Evolutionary conservation across 2,888 invertebrate genomes (phyloP).

Genomic region (Morpho deidamia): DNA sequence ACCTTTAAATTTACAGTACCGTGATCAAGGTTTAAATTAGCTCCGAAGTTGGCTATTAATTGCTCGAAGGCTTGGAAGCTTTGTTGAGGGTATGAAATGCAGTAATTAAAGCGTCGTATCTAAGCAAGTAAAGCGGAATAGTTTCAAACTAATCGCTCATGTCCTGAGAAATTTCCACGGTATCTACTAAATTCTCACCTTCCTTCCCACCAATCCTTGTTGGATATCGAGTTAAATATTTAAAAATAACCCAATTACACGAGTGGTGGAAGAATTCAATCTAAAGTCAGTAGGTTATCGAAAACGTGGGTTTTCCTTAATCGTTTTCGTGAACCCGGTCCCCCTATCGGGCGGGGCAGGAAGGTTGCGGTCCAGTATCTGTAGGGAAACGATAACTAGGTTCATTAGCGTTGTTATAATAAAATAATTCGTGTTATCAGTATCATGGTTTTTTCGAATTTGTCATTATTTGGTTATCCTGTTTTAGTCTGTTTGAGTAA

Average conservation of each 20-base stretch:
- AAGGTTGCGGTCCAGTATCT: slow-evolving; percentile 3
- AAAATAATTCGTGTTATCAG: background rate
- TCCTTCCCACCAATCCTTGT: background rate
- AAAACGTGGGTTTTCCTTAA: background rate
- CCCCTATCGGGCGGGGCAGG: background rate
- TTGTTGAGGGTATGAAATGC: too few species aligned
- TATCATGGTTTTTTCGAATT: background rate
- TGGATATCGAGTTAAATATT: background rate
- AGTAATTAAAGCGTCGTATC: too few species aligned
- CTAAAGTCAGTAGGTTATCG: slow-evolving; percentile 1
- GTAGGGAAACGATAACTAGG: background rate
- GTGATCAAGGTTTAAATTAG: too few species aligned
- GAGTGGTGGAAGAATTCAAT: background rate
- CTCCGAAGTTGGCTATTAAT: too few species aligned
- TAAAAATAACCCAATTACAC: background rate
- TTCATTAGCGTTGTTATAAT: slow-evolving; percentile 1
- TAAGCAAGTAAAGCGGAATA: too few species aligned
- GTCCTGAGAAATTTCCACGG: too few species aligned
- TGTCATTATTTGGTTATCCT: slow-evolving; percentile 5
- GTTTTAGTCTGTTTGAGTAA: slow-evolving; percentile 4
- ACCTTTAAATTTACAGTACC: too few species aligned
- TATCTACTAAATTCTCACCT: too few species aligned
- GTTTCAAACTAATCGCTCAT: too few species aligned
- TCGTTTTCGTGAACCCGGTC: background rate
- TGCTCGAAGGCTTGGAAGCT: too few species aligned